These are phyloP conservation scores for Babyrousa celebensis DNA, from an alignment of 2,797 vertebrate genomes.

Conservation along the genomic window DNA sequence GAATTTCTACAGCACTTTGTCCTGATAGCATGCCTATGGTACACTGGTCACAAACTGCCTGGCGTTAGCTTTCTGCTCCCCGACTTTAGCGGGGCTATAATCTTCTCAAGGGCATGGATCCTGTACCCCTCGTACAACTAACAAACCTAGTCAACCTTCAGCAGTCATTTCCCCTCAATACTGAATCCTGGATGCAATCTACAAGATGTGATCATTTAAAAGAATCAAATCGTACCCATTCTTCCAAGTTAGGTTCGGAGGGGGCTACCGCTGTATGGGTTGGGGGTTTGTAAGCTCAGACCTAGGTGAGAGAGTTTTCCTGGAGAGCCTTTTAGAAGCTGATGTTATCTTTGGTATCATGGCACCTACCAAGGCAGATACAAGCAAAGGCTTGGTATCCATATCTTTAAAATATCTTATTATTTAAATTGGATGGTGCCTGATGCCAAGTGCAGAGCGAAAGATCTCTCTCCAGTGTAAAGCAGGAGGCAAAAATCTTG, in stretches of 20 bases:
- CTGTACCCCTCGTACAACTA: background rate
- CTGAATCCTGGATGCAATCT: background rate
- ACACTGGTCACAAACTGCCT: background rate
- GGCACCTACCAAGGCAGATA: background rate
- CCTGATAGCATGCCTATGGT: background rate
- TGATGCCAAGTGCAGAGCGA: conserved; percentile 54
- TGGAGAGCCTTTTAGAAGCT: conserved; percentile 7
- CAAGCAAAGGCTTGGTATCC: background rate
- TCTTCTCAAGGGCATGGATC: background rate
- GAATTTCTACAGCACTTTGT: background rate
- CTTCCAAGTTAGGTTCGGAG: background rate
- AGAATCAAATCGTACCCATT: background rate
- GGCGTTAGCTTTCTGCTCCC: background rate
- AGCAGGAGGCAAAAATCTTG: conserved; percentile 82
- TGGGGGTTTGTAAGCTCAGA: background rate
- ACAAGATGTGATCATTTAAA: background rate
- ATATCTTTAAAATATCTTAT: background rate
- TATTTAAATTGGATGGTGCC: conserved; percentile 48
- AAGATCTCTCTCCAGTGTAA: conserved; percentile 76
- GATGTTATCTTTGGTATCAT: background rate
- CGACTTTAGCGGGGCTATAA: background rate
- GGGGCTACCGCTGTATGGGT: background rate
- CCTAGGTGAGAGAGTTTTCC: background rate
- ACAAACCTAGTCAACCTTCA: background rate
- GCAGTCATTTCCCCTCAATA: background rate